These are phyloP conservation scores for Spisula subtruncata DNA, from an alignment of 2,888 invertebrate genomes.

Conservation along the genomic window DNA sequence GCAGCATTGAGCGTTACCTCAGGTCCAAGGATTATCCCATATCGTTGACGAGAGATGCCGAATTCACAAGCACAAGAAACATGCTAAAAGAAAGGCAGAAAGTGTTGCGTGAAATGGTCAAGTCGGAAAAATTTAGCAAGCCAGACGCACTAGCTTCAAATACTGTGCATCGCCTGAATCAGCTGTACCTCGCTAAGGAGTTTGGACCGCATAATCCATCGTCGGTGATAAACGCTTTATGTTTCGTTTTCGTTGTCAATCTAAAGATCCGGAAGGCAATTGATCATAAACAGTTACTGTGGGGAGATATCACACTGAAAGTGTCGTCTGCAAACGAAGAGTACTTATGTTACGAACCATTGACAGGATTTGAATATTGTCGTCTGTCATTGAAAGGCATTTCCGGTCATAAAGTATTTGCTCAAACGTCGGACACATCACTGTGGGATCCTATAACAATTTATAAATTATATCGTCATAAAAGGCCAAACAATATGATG, in stretches of 20 bases:
- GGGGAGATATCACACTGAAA: conserved; percentile 82
- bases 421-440: conserved; percentile 70
- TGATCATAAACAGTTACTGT: conserved; percentile 82
- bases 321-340: conserved; percentile 74
- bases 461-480: conserved; percentile 81
- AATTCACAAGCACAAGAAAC: conserved; percentile 80
- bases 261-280: conserved; percentile 81
- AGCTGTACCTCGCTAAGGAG: conserved; percentile 80
- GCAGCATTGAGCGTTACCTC: conserved; percentile 82
- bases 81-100: conserved; percentile 81
- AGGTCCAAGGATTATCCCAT: conserved; percentile 78
- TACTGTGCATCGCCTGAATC: conserved; percentile 78
- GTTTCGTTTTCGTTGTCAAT: conserved; percentile 81
- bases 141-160: conserved; percentile 60
- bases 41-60: conserved; percentile 80
- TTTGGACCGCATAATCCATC: conserved; percentile 83
- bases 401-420: conserved; percentile 51
- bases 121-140: conserved; percentile 73
- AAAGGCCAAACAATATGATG: conserved; percentile 79
- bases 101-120: conserved; percentile 78
- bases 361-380: conserved; percentile 59
- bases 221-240: conserved; percentile 81
- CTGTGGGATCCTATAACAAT: conserved; percentile 80
- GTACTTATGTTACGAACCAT: conserved; percentile 77
- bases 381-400: conserved; percentile 58